Evolutionary conservation across 2,888 invertebrate species (phyloP).

Genomic region (Eupithecia dodoneata): DNA sequence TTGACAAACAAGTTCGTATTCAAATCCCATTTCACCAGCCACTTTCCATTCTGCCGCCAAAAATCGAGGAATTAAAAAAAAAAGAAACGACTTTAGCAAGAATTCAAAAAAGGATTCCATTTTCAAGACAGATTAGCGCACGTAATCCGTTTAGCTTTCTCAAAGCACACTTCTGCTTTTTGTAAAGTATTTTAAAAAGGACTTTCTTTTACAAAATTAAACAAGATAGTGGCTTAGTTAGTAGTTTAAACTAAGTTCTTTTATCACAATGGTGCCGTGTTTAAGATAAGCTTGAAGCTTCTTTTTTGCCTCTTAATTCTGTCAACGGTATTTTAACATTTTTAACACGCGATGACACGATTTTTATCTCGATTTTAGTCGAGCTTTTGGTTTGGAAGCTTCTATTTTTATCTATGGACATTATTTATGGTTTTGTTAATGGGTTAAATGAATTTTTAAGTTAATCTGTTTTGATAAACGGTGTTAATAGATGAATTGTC

Average conservation of each 20-base stretch:
- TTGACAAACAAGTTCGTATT: slow-evolving; percentile 21
- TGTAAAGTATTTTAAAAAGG: not conserved
- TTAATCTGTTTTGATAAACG: slow-evolving; percentile 13
- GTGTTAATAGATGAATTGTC: slow-evolving; percentile 16
- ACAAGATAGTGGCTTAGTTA: not conserved
- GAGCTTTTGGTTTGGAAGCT: slow-evolving; percentile 16
- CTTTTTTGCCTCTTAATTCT: slow-evolving; percentile 57
- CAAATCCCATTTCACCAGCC: slow-evolving; percentile 21
- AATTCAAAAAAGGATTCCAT: slow-evolving; percentile 19
- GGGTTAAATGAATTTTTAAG: slow-evolving; percentile 12
- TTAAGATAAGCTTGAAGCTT: slow-evolving; percentile 66
- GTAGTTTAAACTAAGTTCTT: slow-evolving; percentile 51
- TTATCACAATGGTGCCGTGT: slow-evolving; percentile 70
- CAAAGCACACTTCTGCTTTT: slow-evolving; percentile 16
- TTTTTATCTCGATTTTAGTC: slow-evolving; percentile 43
- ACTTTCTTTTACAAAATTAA: slow-evolving; percentile 47
- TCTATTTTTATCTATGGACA: slow-evolving; percentile 21
- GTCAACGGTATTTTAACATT: slow-evolving; percentile 50
- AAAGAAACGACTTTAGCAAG: not conserved
- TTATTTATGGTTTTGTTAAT: slow-evolving; percentile 18
- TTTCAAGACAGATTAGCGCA: slow-evolving; percentile 20
- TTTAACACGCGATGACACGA: slow-evolving; percentile 53
- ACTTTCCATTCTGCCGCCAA: not conserved
- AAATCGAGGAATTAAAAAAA: not conserved
- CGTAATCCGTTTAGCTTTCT: slow-evolving; percentile 37